Evolutionary conservation across 2,888 invertebrate species (phyloP).

Genomic region (Perizoma flavofasciatum): DNA sequence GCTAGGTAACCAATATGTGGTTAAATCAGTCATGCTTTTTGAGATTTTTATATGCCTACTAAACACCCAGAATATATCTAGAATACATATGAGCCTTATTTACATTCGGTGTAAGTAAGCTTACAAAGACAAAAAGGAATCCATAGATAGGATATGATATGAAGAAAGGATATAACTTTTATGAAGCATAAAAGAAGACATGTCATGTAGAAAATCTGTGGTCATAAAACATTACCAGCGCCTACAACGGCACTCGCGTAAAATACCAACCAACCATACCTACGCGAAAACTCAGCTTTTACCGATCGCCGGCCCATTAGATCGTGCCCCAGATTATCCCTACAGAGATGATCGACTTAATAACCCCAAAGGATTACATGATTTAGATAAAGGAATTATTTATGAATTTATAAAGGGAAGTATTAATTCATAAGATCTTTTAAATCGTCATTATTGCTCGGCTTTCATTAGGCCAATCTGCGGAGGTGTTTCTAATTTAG

Average conservation of each 20-base stretch:
- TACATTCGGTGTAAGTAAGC: conserved; percentile 32
- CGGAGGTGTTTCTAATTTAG: conserved; percentile 25
- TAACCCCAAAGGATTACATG: conserved; percentile 38
- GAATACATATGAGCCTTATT: conserved; percentile 18
- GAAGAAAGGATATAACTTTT: conserved; percentile 67
- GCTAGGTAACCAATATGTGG: too few relatives aligned
- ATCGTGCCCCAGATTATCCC: conserved; percentile 30
- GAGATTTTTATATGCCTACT: neutral
- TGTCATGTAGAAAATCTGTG: conserved; percentile 68
- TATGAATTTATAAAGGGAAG: conserved; percentile 35
- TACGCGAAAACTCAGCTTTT: conserved; percentile 16
- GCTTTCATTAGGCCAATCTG: conserved; percentile 28
- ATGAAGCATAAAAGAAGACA: conserved; percentile 69
- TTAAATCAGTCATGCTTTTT: too few relatives aligned
- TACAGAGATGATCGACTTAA: conserved; percentile 41
- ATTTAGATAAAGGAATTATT: conserved; percentile 39
- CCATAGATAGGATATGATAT: conserved; percentile 45
- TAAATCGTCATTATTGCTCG: conserved; percentile 32
- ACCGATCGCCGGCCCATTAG: conserved; percentile 35
- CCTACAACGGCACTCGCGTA: conserved; percentile 47
- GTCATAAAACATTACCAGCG: conserved; percentile 58
- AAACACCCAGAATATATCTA: conserved; percentile 9
- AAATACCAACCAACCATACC: conserved; percentile 23
- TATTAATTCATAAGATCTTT: conserved; percentile 32
- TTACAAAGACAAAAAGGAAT: conserved; percentile 50